phyloP scores from a whole-genome alignment of 2,888 invertebrate species.

The Cataglyphis altisquamis region DNA sequence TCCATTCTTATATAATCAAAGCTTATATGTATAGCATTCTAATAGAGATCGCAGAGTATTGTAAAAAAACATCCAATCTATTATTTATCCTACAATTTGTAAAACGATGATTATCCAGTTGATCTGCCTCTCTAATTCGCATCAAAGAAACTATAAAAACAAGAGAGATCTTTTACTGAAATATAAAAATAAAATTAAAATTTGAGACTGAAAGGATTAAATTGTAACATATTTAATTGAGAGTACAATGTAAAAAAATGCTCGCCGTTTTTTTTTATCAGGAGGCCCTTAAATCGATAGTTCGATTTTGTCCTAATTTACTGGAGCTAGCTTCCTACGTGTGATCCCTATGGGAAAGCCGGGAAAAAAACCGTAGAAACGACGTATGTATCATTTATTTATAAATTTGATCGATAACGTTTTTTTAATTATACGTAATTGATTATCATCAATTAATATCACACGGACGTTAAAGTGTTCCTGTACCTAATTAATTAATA shows the following conservation, averaged over 20 bases:
- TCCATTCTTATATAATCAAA: neutral
- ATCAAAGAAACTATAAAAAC: neutral
- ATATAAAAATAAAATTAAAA: neutral
- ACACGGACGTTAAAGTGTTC: slow-evolving; percentile 85
- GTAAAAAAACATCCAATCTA: neutral
- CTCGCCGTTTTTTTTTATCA: slow-evolving; percentile 59
- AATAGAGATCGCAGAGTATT: neutral
- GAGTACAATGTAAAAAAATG: slow-evolving; percentile 16
- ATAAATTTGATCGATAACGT: slow-evolving; percentile 60
- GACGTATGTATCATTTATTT: neutral
- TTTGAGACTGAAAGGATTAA: slow-evolving; percentile 24
- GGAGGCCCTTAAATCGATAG: slow-evolving; percentile 70
- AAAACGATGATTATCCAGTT: slow-evolving; percentile 5
- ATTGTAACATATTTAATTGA: slow-evolving; percentile 1
- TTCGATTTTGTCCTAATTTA: slow-evolving; percentile 70
- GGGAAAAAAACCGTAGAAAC: slow-evolving; percentile 32
- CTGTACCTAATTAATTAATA: slow-evolving; percentile 85
- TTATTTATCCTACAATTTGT: slow-evolving; percentile 5
- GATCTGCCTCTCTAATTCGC: neutral
- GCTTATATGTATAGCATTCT: neutral
- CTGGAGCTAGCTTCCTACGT: slow-evolving; percentile 71
- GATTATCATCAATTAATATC: slow-evolving; percentile 82
- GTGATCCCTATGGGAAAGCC: slow-evolving; percentile 58
- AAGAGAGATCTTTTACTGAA: neutral
- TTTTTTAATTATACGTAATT: slow-evolving; percentile 78